Conservation (phyloP, 2,797 vertebrate genomes). For the Argyrosomus regius region DNA sequence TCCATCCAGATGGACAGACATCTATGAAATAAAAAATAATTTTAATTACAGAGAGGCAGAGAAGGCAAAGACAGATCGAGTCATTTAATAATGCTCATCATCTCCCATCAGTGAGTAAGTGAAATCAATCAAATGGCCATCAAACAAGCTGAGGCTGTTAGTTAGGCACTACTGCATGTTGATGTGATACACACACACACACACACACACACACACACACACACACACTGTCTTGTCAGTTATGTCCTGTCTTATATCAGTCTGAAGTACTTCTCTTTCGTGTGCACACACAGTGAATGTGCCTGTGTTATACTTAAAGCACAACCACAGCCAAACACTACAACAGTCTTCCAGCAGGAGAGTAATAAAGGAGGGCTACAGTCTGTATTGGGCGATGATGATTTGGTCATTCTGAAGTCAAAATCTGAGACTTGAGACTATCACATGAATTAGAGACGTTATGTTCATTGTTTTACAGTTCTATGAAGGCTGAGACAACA, state of each 20-base stretch:
- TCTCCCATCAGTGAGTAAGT: slow-evolving; percentile 21
- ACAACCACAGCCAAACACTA: not conserved
- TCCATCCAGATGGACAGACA: not conserved
- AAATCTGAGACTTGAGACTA: not conserved
- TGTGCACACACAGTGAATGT: not conserved
- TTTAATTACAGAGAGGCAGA: not conserved
- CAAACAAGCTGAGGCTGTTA: slow-evolving; percentile 44
- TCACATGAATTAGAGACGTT: not conserved
- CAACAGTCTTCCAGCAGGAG: not conserved
- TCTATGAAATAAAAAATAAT: not conserved
- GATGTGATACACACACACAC: not conserved
- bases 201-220: not conserved
- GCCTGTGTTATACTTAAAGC: slow-evolving; percentile 7
- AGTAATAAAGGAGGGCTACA: slow-evolving; percentile 1
- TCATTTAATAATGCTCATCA: slow-evolving; percentile 40
- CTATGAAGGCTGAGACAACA: not conserved
- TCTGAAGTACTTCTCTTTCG: slow-evolving; percentile 16
- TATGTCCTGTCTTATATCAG: slow-evolving; percentile 62
- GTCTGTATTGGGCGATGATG: no score
- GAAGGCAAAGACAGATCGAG: slow-evolving; percentile 5
- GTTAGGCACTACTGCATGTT: slow-evolving; percentile 17
- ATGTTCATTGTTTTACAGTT: not conserved
- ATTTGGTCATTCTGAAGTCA: not conserved
- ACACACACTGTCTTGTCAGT: slow-evolving; percentile 25
- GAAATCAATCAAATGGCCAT: slow-evolving; percentile 27